Evolutionary conservation across 2,888 invertebrate species (phyloP).

Genomic region (Scaptomyza flava): DNA sequence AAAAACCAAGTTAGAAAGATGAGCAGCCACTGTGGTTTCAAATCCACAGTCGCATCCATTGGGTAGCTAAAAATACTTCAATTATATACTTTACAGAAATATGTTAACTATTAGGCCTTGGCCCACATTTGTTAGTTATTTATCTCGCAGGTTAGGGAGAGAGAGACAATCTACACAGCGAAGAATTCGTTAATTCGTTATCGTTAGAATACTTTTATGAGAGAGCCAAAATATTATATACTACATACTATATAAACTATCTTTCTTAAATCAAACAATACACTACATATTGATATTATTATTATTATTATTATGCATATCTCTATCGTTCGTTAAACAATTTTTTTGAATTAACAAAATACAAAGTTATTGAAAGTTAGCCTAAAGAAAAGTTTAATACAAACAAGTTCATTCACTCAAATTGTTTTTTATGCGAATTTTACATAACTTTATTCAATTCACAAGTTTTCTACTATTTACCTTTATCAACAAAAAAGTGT

Average conservation of each 20-base stretch:
- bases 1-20: slow-evolving; percentile 11
- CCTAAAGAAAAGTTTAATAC: slow-evolving; percentile 47
- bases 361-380: slow-evolving; percentile 72
- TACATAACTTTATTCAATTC: slow-evolving; percentile 52
- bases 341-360: slow-evolving; percentile 49
- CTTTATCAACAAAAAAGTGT: slow-evolving; percentile 24
- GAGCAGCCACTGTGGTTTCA: slow-evolving; percentile 20
- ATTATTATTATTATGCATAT: slow-evolving; percentile 45
- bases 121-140: slow-evolving; percentile 55
- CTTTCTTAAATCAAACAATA: slow-evolving; percentile 27
- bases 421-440: slow-evolving; percentile 64
- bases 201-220: slow-evolving; percentile 60
- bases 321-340: slow-evolving; percentile 66
- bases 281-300: slow-evolving; percentile 27
- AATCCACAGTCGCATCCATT: slow-evolving; percentile 24
- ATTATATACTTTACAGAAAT: not conserved
- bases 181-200: slow-evolving; percentile 13
- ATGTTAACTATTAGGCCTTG: slow-evolving; percentile 41
- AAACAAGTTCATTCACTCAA: slow-evolving; percentile 64
- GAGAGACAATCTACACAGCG: slow-evolving; percentile 37
- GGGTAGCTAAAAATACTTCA: slow-evolving; percentile 37
- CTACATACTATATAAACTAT: slow-evolving; percentile 22
- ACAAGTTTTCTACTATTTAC: slow-evolving; percentile 41
- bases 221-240: slow-evolving; percentile 62
- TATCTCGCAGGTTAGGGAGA: slow-evolving; percentile 53